A percentile compares a stretch with the other conserved stretches of the same genome.
These are phyloP conservation scores for Dascillus cervinus DNA, from an alignment of 2,888 invertebrate species.

Conservation along the genomic window DNA sequence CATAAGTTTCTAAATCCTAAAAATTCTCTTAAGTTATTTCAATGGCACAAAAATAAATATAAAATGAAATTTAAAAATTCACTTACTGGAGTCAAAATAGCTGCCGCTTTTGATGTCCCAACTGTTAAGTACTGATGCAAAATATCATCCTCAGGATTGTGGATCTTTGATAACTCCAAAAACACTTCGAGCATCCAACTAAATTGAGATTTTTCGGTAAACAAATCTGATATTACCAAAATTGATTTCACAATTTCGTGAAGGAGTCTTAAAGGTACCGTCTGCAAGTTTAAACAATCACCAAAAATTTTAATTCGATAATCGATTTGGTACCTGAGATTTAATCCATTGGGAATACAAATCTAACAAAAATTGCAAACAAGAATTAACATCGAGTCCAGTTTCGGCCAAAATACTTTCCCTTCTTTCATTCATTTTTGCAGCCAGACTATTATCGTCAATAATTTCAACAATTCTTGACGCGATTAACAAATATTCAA, in stretches of 20 bases:
- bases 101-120: slow-evolving; percentile 60
- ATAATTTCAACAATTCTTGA: slow-evolving; percentile 46
- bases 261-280: slow-evolving; percentile 42
- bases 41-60: slow-evolving; percentile 7
- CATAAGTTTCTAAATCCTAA: slow-evolving; percentile 51
- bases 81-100: slow-evolving; percentile 53
- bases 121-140: slow-evolving; percentile 62
- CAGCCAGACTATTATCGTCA: slow-evolving; percentile 37
- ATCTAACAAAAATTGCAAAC: slow-evolving; percentile 85
- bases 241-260: slow-evolving; percentile 58
- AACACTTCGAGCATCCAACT: slow-evolving; percentile 71
- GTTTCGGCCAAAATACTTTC: slow-evolving; percentile 46
- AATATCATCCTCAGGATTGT: slow-evolving; percentile 69
- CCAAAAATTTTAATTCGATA: too few relatives aligned
- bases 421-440: slow-evolving; percentile 29
- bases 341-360: slow-evolving; percentile 73
- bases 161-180: slow-evolving; percentile 56
- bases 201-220: slow-evolving; percentile 67
- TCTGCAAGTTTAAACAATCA: slow-evolving; percentile 26
- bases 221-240: slow-evolving; percentile 68
- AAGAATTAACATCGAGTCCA: slow-evolving; percentile 84
- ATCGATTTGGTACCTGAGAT: slow-evolving; percentile 43
- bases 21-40: too few relatives aligned
- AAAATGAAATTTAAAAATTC: too few relatives aligned
- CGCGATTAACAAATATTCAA: slow-evolving; percentile 55